Conservation (phyloP, 1,140 invertebrate genomes). For the Muscidifurax raptorellus region DNA sequence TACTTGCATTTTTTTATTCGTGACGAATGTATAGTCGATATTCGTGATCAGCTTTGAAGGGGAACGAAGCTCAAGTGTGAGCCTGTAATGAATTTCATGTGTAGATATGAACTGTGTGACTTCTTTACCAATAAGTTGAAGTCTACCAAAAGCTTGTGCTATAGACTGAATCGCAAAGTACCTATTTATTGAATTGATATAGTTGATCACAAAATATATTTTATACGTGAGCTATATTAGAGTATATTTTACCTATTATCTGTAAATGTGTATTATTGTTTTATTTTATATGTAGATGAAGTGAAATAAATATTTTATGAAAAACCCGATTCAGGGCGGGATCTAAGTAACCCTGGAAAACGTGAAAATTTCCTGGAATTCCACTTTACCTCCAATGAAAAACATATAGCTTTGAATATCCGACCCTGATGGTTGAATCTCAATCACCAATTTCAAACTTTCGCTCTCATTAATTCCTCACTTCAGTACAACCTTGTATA, state of each 20-base stretch:
- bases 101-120: constrained; percentile 24
- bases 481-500: no score
- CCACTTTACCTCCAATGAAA: no score
- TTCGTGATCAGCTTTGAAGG: neutral
- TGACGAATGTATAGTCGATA: neutral
- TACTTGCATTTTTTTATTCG: neutral
- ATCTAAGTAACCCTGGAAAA: no score
- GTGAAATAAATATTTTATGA: constrained; percentile 30
- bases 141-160: neutral
- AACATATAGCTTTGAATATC: no score
- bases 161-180: constrained; percentile 33
- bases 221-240: neutral
- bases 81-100: neutral
- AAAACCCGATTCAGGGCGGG: no score
- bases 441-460: no score
- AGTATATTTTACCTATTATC: constrained; percentile 26
- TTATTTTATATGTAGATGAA: neutral
- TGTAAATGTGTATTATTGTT: constrained; percentile 27
- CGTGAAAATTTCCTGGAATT: no score
- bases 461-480: neutral
- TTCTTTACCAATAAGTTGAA: constrained; percentile 14
- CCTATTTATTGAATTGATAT: constrained; percentile 24
- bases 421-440: no score
- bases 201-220: constrained; percentile 13
- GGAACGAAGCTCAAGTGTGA: neutral